Evolutionary conservation across 2,113 vertebrate species (phyloP).

Genomic region (Tachysurus vachellii): DNA sequence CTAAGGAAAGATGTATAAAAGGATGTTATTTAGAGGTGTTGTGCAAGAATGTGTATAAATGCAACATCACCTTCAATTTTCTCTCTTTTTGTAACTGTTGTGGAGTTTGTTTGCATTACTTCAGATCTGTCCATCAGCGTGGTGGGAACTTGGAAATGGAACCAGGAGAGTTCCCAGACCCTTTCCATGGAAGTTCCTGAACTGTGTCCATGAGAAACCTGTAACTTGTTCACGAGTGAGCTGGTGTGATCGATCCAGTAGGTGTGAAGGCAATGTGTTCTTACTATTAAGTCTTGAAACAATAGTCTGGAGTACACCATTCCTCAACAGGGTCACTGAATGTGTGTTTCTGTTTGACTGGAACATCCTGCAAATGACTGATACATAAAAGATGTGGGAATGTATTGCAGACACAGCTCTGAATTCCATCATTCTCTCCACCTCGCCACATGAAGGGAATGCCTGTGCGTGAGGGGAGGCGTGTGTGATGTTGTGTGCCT

Average conservation of each 20-base stretch:
- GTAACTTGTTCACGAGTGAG: neutral
- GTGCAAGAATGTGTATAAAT: too few species aligned
- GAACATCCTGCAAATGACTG: neutral
- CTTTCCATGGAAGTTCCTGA: neutral
- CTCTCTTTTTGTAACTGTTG: too few species aligned
- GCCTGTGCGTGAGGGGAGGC: neutral
- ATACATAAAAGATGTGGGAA: constrained; percentile 23
- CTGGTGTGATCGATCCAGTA: neutral
- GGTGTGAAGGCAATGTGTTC: neutral
- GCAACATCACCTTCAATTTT: too few species aligned
- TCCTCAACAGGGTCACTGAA: neutral
- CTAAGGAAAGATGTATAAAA: too few species aligned
- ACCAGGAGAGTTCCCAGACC: neutral
- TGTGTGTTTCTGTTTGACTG: constrained; percentile 4
- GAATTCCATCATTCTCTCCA: constrained; percentile 15
- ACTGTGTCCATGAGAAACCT: neutral
- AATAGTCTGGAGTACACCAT: constrained; percentile 7
- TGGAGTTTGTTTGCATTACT: too few species aligned
- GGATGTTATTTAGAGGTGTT: too few species aligned
- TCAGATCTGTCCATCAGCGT: too few species aligned
- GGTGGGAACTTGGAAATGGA: neutral
- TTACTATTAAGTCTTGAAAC: neutral
- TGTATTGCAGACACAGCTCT: constrained; percentile 6
- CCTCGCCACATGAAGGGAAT: constrained; percentile 5
- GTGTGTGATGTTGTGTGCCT: neutral